These are phyloP conservation scores for Pterobdella sp. DNA, from an alignment of 2,888 invertebrate species.

Conservation along the genomic window DNA sequence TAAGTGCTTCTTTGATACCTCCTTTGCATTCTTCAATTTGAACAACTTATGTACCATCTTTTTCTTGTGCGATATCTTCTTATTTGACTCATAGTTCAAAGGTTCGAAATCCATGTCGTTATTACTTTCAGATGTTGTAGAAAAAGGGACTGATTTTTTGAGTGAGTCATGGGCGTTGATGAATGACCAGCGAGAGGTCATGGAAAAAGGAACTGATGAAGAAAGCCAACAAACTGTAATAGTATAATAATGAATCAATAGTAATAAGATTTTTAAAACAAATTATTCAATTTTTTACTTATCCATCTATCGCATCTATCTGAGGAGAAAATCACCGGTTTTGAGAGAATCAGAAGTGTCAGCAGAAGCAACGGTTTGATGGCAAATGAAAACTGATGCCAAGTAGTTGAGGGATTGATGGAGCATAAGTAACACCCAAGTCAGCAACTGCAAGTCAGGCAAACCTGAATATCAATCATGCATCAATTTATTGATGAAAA, in stretches of 20 bases:
- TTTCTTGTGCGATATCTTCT: not conserved
- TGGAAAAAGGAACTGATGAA: not conserved
- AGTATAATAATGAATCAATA: not conserved
- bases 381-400: not conserved
- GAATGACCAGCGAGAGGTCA: not conserved
- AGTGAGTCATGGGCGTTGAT: not conserved
- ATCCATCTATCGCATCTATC: not conserved
- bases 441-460: slow-evolving; percentile 61
- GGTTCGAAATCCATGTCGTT: not conserved
- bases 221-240: not conserved
- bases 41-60: slow-evolving; percentile 6
- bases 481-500: not conserved
- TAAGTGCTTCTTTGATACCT: slow-evolving; percentile 2
- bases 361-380: not conserved
- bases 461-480: slow-evolving; percentile 31
- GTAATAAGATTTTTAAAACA: not conserved
- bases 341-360: not conserved
- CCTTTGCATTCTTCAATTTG: slow-evolving; percentile 6
- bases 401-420: slow-evolving; percentile 60
- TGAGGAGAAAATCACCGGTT: not conserved
- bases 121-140: not conserved
- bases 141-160: not conserved
- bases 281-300: not conserved
- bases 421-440: slow-evolving; percentile 69
- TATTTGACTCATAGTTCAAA: not conserved